A percentile compares a stretch with the other conserved stretches of the same genome.
Evolutionary conservation across 2,113 vertebrate genomes (phyloP).

Genomic region (Colaptes auratus): DNA sequence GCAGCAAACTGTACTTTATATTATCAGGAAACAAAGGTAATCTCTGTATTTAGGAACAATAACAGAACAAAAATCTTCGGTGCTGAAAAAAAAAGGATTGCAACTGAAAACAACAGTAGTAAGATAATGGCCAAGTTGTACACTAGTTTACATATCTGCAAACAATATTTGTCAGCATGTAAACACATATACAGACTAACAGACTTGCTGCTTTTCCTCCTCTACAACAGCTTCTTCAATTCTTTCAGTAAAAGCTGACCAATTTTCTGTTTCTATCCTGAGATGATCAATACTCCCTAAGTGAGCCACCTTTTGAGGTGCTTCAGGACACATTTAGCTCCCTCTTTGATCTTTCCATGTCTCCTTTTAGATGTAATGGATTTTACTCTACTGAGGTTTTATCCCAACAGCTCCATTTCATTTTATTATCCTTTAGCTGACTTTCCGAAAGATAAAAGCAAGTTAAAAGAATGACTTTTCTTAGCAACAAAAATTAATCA

Average conservation of each 20-base stretch:
- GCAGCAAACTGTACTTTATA: neutral
- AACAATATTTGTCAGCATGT: neutral
- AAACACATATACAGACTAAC: neutral
- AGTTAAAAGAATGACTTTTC: neutral
- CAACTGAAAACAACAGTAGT: neutral
- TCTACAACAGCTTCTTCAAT: conserved; percentile 5
- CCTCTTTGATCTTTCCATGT: conserved; percentile 42
- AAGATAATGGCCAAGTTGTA: neutral
- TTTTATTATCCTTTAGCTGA: conserved; percentile 4
- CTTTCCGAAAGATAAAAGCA: conserved; percentile 36
- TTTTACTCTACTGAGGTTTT: conserved; percentile 19
- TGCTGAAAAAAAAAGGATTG: neutral
- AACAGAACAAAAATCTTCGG: neutral
- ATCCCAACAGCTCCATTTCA: neutral
- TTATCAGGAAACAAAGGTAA: neutral
- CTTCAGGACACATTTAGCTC: conserved; percentile 34
- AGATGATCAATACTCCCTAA: conserved; percentile 28
- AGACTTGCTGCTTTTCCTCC: neutral
- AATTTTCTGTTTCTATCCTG: conserved; percentile 45
- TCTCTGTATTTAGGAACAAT: neutral
- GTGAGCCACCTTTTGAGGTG: conserved; percentile 44
- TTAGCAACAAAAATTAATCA: neutral
- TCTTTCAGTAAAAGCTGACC: conserved; percentile 18
- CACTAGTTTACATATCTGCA: neutral
- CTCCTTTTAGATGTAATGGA: conserved; percentile 55